Evolutionary conservation across 2,888 invertebrate species (phyloP), one percentile per base, ranked within the genome.

Genomic region (Alviniconcha strummeri): DNA sequence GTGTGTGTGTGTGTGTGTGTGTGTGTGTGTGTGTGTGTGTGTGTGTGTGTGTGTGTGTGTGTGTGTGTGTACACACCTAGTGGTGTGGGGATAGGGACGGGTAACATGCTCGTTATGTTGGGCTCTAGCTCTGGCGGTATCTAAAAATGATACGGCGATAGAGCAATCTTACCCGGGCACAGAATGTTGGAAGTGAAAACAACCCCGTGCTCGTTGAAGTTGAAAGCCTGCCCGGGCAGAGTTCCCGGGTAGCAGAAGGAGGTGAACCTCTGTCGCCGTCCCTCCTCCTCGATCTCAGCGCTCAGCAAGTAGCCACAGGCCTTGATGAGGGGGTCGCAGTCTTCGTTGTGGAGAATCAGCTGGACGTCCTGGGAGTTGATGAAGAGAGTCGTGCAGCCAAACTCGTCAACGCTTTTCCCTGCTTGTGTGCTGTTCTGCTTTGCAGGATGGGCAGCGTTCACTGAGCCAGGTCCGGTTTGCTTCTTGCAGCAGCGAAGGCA

Each of bases 311-410:
- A 89, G n/a, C 85, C 86, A 71, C 83, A 85, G 9, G 82, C 69
- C 64, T 85, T 84, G 15, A 88, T 85, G 19, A 84, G 82, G 4
- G 86, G 85, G 69, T 87, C 85, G 80, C 87, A 86, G 84, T 90
- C 90, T 84, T 90, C 88, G 55, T 87, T 87, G 79, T 88, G 88
- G 6, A 85, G 87, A 15, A 88, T 52, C 15, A 87, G 11, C 81
- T 86, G 83, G 71, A 60, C 76, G 6, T 82, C 82, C 1, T 85
- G 86, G 1, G 74, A 83, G 78, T 89, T 89, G 13, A 89, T 81
- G 64, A 88, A 84, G 3, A 90, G 79, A 67, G 87, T 87, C 36
- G 85, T 88, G 72, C 90, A 90, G 36, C 36, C 36, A 3, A 36
- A 36, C 36, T 36, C 36, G 36, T 36, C 36, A 36, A 67, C 17